Conservation (phyloP, 2,113 vertebrate genomes). For the Eubucco bourcierii region DNA sequence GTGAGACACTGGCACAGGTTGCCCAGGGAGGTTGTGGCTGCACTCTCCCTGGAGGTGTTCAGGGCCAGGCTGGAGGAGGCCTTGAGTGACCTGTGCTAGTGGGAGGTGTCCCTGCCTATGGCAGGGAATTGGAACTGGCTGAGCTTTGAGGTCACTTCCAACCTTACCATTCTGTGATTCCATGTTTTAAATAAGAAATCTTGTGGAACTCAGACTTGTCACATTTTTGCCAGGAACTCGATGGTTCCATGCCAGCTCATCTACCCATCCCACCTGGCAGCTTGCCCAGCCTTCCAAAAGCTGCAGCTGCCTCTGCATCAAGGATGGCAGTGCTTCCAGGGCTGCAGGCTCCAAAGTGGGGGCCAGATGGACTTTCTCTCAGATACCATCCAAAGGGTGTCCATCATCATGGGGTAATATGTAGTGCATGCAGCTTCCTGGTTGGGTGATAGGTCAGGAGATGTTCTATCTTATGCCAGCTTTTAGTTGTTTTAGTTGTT, state of each 20-base stretch:
- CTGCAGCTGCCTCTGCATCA: neutral
- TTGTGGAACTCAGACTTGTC: neutral
- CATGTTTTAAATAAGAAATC: neutral
- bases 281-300: neutral
- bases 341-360: neutral
- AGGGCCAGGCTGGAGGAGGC: no score
- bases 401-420: fast-evolving
- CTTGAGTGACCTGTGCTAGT: no score
- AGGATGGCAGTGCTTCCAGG: neutral
- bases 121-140: no score
- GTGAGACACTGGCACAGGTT: no score
- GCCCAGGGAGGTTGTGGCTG: no score
- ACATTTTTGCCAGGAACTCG: neutral
- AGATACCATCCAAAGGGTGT: neutral
- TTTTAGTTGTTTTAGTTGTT: no score
- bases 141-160: no score
- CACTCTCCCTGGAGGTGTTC: no score
- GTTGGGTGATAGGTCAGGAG: neutral
- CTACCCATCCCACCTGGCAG: neutral
- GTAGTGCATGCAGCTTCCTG: neutral
- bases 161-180: no score
- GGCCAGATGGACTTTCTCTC: neutral
- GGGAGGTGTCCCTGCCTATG: no score
- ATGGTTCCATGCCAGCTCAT: neutral
- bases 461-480: neutral